phyloP scores from a whole-genome alignment of 2,888 invertebrate species.

The Andrena bucephala region DNA sequence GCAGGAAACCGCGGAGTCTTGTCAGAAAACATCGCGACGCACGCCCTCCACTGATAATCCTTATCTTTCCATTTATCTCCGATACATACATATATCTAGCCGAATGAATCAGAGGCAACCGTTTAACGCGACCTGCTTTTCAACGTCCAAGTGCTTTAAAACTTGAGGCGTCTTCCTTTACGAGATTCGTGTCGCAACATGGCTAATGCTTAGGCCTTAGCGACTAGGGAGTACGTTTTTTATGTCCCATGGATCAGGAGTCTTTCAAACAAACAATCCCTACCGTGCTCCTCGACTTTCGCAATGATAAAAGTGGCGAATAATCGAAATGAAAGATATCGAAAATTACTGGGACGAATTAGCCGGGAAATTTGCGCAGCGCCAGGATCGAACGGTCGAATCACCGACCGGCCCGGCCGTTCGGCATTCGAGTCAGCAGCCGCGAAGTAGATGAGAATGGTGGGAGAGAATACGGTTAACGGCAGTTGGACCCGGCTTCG shows the following conservation, averaged over 20 bases:
- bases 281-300: too few relatives aligned
- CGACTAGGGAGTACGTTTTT: too few relatives aligned
- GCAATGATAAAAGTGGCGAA: too few relatives aligned
- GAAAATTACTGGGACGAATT: too few relatives aligned
- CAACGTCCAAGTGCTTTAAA: not conserved
- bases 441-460: conserved; percentile 43
- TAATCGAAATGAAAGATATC: too few relatives aligned
- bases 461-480: conserved; percentile 54
- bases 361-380: not conserved
- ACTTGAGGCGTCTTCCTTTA: too few relatives aligned
- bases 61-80: conserved; percentile 64
- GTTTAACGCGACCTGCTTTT: not conserved
- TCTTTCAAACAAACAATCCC: too few relatives aligned
- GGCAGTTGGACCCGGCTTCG: conserved; percentile 35
- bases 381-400: conserved; percentile 1
- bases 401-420: too few relatives aligned
- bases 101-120: conserved; percentile 49
- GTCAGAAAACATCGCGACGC: conserved; percentile 12
- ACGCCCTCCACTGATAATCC: conserved; percentile 64
- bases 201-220: too few relatives aligned
- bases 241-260: too few relatives aligned
- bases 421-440: not conserved
- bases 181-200: too few relatives aligned
- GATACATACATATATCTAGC: conserved; percentile 36
- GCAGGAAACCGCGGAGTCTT: conserved; percentile 13